A percentile compares a stretch with the other conserved stretches of the same genome.
Evolutionary conservation across 2,888 invertebrate species (phyloP).

Genomic region (Lydus trimaculatus): DNA sequence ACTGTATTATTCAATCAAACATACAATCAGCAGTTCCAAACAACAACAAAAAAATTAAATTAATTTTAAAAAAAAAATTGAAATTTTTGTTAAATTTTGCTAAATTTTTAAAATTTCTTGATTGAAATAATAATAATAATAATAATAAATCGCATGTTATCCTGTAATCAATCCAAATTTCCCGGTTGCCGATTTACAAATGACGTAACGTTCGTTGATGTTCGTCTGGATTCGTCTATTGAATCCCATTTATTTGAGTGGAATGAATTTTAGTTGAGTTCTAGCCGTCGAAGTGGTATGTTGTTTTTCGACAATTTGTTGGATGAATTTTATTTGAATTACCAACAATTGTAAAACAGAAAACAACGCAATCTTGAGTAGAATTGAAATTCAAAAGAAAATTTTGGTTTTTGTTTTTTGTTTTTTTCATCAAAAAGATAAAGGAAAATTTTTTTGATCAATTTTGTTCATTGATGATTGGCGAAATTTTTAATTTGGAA

Average conservation of each 20-base stretch:
- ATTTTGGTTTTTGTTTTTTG: too few relatives aligned
- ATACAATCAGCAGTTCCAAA: too few relatives aligned
- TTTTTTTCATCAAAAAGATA: neutral
- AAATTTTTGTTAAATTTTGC: neutral
- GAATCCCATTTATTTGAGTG: constrained; percentile 28
- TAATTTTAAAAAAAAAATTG: neutral
- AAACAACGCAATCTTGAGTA: neutral
- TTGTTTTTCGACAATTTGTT: neutral
- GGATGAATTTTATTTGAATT: neutral
- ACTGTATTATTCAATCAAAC: neutral
- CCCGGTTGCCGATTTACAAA: constrained; percentile 22
- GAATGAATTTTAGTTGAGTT: constrained; percentile 33
- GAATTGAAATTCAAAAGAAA: too few relatives aligned
- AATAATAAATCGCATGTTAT: neutral
- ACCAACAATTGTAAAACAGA: neutral
- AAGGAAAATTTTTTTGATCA: neutral
- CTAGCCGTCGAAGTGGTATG: constrained; percentile 18
- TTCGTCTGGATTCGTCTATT: constrained; percentile 20
- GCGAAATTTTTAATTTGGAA: neutral
- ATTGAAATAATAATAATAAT: too few relatives aligned
- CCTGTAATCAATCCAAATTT: constrained; percentile 22
- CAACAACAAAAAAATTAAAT: neutral
- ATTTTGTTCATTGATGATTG: neutral
- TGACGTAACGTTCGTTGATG: constrained; percentile 28
- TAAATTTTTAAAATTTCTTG: neutral